Evolutionary conservation across 2,113 vertebrate genomes (phyloP).

Genomic region (Phalacrocorax brasilianus): DNA sequence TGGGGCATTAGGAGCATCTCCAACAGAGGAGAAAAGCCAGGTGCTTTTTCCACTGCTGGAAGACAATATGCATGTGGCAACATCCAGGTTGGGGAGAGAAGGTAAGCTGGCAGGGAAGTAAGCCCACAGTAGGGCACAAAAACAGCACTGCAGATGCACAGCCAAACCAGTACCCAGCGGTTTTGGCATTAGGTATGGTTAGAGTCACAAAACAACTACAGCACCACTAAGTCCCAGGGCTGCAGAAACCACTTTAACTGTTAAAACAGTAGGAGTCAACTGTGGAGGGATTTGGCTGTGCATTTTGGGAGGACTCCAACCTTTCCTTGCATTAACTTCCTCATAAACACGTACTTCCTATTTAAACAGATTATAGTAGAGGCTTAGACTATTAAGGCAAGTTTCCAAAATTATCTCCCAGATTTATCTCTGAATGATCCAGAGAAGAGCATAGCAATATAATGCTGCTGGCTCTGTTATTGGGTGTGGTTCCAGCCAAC

Average conservation of each 20-base stretch:
- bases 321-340: not conserved
- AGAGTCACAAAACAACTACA: not conserved
- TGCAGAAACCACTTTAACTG: not conserved
- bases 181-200: not conserved
- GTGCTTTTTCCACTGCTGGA: not conserved
- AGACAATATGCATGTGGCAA: accelerated
- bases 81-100: not conserved
- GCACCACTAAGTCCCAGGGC: not conserved
- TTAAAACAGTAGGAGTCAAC: not conserved
- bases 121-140: not conserved
- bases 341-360: not conserved
- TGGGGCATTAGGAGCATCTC: not conserved
- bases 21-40: not conserved
- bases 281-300: not conserved
- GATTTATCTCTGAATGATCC: not conserved
- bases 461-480: not conserved
- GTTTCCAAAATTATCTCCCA: not conserved
- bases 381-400: not conserved
- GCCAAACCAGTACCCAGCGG: not conserved
- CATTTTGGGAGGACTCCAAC: not conserved
- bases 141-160: not conserved
- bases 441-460: not conserved
- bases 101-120: not conserved
- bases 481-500: not conserved
- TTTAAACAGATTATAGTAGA: not conserved